Base-by-base conservation (phyloP, 2,113 vertebrate species). In the Microcebus tavaratra region DNA sequence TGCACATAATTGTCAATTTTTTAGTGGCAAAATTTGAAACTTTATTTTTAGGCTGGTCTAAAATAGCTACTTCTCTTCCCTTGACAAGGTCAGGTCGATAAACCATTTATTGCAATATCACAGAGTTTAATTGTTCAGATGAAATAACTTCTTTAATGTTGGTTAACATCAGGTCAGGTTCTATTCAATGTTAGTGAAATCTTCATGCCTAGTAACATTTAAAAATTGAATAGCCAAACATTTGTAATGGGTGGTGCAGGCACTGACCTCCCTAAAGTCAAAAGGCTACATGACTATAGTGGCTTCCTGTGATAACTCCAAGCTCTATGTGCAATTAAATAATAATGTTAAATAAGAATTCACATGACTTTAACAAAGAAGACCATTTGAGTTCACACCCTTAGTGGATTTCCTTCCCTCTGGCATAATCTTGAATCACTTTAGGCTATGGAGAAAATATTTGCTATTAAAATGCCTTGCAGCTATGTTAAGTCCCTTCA, bases 401-500 rank as follows among this genome's bases (percentile, higher is more conserved):
- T 87, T 67, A 25, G 36, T 57, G 18, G 25, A 87, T 76, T 87
- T 76, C n/a, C 8, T 87, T 95, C 9, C 65, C 34, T 78, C 25
- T 17, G 75, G 39, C 50, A 57, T 27, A 90, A 7, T 73, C 34
- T 61, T 45, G 73, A 94, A 57, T 57, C 39, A 55, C 42, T 85
- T 73, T 53, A 55, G 21, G 29, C 68, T 36, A 3, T 82, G 25
- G 36, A 31, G 27, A 80, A 96, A 75, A 82, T 81, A 90, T 53
- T 82, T 94, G 81, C 67, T 92, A 50, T 88, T 84, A 68, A 96
- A 95, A 94, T 92, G 85, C 55, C 72, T 95, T 70, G 34, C 39
- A 92, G 90, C 86, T 95, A 61, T 61, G 42, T 80, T 93, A 94
- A 55, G 29, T 92, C 92, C 48, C 68, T 94, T 81, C 92, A 96